Evolutionary conservation across 2,888 invertebrate species (phyloP).

Genomic region (Clitarchus hookeri): DNA sequence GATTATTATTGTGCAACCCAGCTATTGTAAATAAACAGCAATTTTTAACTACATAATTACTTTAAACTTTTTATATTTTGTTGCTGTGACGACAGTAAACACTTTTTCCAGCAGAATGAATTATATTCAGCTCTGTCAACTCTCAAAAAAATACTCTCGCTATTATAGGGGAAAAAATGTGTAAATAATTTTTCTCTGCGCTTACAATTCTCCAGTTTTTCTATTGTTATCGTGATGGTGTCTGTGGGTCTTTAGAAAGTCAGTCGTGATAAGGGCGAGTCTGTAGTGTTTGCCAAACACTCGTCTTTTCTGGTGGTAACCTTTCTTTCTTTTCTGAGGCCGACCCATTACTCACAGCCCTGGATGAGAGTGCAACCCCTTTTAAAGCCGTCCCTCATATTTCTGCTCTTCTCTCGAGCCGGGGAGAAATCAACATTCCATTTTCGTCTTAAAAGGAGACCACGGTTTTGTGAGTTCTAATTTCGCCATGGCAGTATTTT

Average conservation of each 20-base stretch:
- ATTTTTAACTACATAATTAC: too few species aligned
- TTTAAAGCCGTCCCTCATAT: neutral
- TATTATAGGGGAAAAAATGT: too few species aligned
- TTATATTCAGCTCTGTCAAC: too few species aligned
- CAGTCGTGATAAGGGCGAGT: neutral
- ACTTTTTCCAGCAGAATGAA: too few species aligned
- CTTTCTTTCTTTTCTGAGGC: neutral
- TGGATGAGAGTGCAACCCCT: neutral
- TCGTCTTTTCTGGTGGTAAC: neutral
- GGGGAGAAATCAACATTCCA: neutral
- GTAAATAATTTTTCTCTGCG: too few species aligned
- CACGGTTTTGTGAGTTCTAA: conserved; percentile 10
- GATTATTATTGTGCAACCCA: too few species aligned
- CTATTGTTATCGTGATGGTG: neutral
- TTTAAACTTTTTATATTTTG: too few species aligned
- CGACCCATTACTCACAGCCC: neutral
- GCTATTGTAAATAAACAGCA: too few species aligned
- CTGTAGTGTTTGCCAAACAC: conserved; percentile 1
- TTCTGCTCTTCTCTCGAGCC: neutral
- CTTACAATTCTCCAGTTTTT: neutral
- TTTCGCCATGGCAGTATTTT: conserved; percentile 14
- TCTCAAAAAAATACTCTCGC: too few species aligned
- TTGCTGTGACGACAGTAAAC: too few species aligned
- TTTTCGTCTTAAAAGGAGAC: conserved; percentile 2
- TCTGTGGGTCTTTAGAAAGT: neutral